Percentiles rank a stretch among this genome's conserved stretches.
Evolutionary conservation across 2,797 vertebrate species (phyloP).

Genomic region (Cirrhinus molitorella): DNA sequence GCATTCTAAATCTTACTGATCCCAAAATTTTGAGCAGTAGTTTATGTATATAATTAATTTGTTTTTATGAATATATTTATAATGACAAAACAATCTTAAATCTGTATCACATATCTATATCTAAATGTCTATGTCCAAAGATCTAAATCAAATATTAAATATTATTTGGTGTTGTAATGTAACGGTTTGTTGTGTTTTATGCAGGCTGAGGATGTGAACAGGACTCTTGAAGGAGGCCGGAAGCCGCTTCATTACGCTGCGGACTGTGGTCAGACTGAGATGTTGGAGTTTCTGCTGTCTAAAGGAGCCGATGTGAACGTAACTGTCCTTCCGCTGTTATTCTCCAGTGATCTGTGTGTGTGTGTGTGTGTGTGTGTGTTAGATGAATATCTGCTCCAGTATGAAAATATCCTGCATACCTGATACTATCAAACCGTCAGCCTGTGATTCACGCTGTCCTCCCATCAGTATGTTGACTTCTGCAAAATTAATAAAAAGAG

Average conservation of each 20-base stretch:
- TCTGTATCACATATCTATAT: no score
- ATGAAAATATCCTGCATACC: neutral
- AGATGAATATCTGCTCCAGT: neutral
- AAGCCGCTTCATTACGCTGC: conserved; percentile 93
- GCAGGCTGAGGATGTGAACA: conserved; percentile 92
- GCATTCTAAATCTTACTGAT: no score
- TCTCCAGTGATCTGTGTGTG: neutral
- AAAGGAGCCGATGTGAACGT: conserved; percentile 96
- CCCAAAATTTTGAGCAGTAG: no score
- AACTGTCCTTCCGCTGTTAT: conserved; percentile 43
- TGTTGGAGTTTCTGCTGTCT: conserved; percentile 90
- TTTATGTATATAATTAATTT: no score
- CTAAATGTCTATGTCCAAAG: no score
- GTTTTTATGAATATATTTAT: no score
- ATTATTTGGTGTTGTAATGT: neutral
- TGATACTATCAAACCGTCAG: neutral
- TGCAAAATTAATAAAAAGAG: neutral
- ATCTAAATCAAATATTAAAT: neutral
- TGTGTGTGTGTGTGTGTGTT: neutral
- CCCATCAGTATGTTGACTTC: neutral
- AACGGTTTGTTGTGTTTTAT: conserved; percentile 15
- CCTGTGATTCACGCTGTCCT: neutral
- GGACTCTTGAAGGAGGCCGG: conserved; percentile 87
- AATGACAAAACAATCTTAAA: no score
- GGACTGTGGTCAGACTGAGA: conserved; percentile 90